A percentile compares a stretch with the other conserved stretches of the same genome.
Conservation (phyloP, 2,888 invertebrate genomes). For the Tachystola acroxantha region DNA sequence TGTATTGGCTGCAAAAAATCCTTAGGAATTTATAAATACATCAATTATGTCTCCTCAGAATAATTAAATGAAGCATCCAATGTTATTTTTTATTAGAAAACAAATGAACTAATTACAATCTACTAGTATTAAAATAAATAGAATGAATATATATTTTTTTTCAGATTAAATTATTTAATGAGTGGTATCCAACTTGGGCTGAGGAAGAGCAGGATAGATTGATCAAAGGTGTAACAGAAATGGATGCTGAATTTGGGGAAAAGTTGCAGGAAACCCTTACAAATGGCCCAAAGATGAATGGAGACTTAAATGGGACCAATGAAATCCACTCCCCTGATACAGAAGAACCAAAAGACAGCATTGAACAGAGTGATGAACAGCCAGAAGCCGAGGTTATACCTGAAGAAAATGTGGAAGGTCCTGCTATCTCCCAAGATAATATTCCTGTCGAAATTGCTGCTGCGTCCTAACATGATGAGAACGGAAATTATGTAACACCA, state of each 20-base stretch:
- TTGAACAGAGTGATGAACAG: slow-evolving; percentile 19
- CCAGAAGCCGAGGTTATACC: slow-evolving; percentile 18
- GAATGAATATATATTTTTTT: slow-evolving; percentile 22
- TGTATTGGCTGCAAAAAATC: too few relatives aligned
- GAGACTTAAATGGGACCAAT: slow-evolving; percentile 52
- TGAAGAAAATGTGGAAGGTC: slow-evolving; percentile 20
- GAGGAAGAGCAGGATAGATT: slow-evolving; percentile 84
- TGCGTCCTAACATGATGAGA: slow-evolving; percentile 44
- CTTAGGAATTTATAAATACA: too few relatives aligned
- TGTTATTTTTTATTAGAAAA: too few relatives aligned
- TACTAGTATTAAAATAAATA: too few relatives aligned
- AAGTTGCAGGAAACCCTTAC: slow-evolving; percentile 78
- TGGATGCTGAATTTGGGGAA: slow-evolving; percentile 84
- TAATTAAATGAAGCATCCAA: too few relatives aligned
- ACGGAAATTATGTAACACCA: slow-evolving; percentile 12
- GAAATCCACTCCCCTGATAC: slow-evolving; percentile 40
- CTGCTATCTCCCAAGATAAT: slow-evolving; percentile 38
- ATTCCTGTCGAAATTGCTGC: slow-evolving; percentile 61
- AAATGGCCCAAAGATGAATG: slow-evolving; percentile 51
- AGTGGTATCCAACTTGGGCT: slow-evolving; percentile 90
- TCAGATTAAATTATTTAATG: slow-evolving; percentile 88
- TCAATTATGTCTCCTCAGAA: too few relatives aligned
- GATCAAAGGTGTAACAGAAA: slow-evolving; percentile 82
- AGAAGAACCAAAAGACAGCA: slow-evolving; percentile 26
- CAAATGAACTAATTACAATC: too few relatives aligned